A percentile compares a stretch with the other conserved stretches of the same genome.
Evolutionary conservation across 2,797 vertebrate species (phyloP).

Genomic region (Argentina silus): DNA sequence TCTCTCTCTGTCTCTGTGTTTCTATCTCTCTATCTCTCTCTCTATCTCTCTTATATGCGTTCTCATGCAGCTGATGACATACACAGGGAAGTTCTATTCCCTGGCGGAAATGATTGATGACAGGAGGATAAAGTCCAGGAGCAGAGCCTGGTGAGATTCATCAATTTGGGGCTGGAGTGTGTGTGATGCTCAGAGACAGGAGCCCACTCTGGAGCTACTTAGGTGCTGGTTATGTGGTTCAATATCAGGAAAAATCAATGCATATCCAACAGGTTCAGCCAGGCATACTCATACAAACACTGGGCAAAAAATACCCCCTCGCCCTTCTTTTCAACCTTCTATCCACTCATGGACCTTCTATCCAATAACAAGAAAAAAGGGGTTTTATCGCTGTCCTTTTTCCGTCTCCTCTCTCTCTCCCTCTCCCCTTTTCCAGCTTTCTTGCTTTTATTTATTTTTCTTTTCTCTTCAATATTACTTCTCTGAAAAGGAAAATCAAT

Average conservation of each 20-base stretch:
- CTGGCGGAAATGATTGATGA: conserved; percentile 48
- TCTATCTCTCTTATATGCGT: conserved; percentile 2
- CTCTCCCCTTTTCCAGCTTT: conserved; percentile 50
- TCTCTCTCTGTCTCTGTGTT: neutral
- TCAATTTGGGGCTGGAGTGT: conserved; percentile 57
- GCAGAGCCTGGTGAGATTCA: conserved; percentile 50
- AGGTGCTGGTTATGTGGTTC: conserved; percentile 53
- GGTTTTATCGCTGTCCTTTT: conserved; percentile 53
- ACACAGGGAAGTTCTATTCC: conserved; percentile 16
- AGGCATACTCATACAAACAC: conserved; percentile 21
- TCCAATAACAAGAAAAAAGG: conserved; percentile 38
- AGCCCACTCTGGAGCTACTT: conserved; percentile 47
- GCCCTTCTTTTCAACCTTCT: conserved; percentile 25
- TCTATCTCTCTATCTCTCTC: neutral
- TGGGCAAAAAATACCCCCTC: conserved; percentile 37
- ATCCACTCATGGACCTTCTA: conserved; percentile 35
- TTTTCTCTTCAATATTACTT: conserved; percentile 65
- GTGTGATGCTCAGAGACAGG: conserved; percentile 59
- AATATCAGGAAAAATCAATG: conserved; percentile 66
- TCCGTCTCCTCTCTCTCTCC: conserved; percentile 50
- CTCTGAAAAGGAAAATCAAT: conserved; percentile 72
- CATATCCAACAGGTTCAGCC: conserved; percentile 54
- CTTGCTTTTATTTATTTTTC: conserved; percentile 66
- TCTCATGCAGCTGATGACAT: conserved; percentile 14
- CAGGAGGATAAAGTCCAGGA: conserved; percentile 44